phyloP scores from a whole-genome alignment of 1,140 invertebrate genomes.

The Galleria mellonella region DNA sequence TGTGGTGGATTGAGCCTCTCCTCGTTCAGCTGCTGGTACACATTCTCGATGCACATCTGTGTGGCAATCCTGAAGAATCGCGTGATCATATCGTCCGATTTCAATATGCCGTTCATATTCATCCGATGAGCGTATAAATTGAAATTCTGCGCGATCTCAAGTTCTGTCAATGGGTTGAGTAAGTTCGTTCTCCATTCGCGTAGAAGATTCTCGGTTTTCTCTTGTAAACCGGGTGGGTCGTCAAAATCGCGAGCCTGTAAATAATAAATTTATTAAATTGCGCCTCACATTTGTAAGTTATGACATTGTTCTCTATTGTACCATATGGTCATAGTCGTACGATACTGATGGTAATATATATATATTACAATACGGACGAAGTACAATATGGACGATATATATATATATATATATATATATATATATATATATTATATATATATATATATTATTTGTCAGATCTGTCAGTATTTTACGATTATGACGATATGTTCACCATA shows the following conservation, averaged over 20 bases:
- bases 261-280: too few species aligned
- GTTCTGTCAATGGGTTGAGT: conserved; percentile 79
- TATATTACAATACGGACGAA: too few species aligned
- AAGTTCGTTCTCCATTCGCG: conserved; percentile 97
- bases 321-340: too few species aligned
- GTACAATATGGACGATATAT: too few species aligned
- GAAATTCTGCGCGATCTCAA: conserved; percentile 96
- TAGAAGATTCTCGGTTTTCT: conserved; percentile 95
- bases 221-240: conserved; percentile 94
- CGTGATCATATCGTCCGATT: conserved; percentile 97
- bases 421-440: too few species aligned
- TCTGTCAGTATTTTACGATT: too few species aligned
- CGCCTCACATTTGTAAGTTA: too few species aligned
- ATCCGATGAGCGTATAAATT: conserved; percentile 95
- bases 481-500: too few species aligned
- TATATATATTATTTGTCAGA: too few species aligned
- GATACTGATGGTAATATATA: too few species aligned
- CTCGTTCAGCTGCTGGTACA: conserved; percentile 85
- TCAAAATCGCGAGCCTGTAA: conserved; percentile 90
- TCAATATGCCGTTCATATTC: conserved; percentile 97
- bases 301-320: too few species aligned
- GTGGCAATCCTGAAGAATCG: conserved; percentile 97
- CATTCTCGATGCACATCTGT: conserved; percentile 97
- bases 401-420: too few species aligned
- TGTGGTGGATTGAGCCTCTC: conserved; percentile 62